Evolutionary conservation across 1,140 invertebrate species (phyloP), one percentile per base, ranked within the genome.

Genomic region (Belonocnema kinseyi): DNA sequence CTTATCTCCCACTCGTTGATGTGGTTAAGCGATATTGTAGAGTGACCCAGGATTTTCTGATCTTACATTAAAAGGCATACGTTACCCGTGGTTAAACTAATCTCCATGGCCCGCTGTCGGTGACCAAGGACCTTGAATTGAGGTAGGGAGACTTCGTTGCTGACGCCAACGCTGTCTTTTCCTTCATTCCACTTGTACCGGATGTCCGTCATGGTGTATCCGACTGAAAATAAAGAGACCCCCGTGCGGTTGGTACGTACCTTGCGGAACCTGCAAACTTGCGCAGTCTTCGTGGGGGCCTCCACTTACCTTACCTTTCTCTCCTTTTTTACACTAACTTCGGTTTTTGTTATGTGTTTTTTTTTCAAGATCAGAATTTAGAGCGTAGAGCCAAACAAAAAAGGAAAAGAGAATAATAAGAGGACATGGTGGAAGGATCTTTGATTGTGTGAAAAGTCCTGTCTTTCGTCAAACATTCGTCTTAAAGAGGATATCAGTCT

Each of bases 171-270:
- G 86, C 97, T 97, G 92, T 96, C 95, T 88, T 96, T 95, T 80
- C 97, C 96, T 91, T 97, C 96, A 92, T 97, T 97, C 97, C 97
- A 98, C 92, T 97, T 97, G 94, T 98, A 98, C 86, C 96, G 95
- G 93, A 98, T 98, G 94, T 98, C 97, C 92, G 96, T 94, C 97
- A 98, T 98, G 90, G 97, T 98, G 94, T 98, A 98, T 93, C 97
- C 97, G 94, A 98, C 97, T 98, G 95, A 92, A 93, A 93, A 94
- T 92, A 94, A 92, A 94, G 93, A 93, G 90, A 92, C 92, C 93
- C 93, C 93, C 92, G 92, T 91, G 92, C 93, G 93, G 93, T 94
- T 92, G 91, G 92, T 93, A 92, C 93, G 93, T 93, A 93, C 93
- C 93, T 94, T 93, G 85, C 84, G 89, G 91, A 91, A 92, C 86